Evolutionary conservation across 2,113 vertebrate genomes (phyloP), one percentile per base, ranked within the genome.

Genomic region (Polypterus bichir): DNA sequence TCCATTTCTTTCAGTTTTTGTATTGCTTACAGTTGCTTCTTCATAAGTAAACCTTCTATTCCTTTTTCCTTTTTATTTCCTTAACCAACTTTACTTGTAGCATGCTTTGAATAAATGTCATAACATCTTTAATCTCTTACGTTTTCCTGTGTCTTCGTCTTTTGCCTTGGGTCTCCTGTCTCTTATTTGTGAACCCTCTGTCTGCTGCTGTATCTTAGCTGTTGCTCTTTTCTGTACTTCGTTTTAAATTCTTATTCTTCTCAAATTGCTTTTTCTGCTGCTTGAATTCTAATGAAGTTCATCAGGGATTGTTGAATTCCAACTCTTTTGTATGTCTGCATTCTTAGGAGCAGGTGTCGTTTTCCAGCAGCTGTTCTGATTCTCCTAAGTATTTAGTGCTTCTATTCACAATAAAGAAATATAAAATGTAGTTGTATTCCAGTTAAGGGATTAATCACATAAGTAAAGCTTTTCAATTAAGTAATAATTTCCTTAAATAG

Each of bases 61-160:
- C 57, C 62, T 77, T 78, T 68, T 76, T 76, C 60, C 56, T 70
- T 76, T 71, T 70, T 79, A 63, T 73, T 82, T 86, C 81, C 79
- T 73, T 85, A 83, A 86, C 77, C 74, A 79, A 80, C 60, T 88
- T 70, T 76, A 81, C 78, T 76, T 86, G 81, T 86, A 89, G 83
- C 82, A 82, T 85, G 81, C 79, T 72, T 81, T 84, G 76, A 91
- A 91, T 91, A 89, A 91, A 91, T 83, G 76, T 87, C 72, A 83
- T 86, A 77, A 78, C 76, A 77, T 74, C 73, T 84, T 70, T 84
- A 80, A 74, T 80, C 74, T 76, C 73, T 68, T 77, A 74, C 74
- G 59, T 82, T 80, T 84, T 86, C 71, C 70, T 74, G 80, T 81
- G 77, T 88, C 83, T 75, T 87, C 75, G 64, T 86, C 71, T 82